Percentiles rank a stretch among this genome's conserved stretches.
Evolutionary conservation across 2,797 vertebrate species (phyloP).

Genomic region (Chelon auratus): DNA sequence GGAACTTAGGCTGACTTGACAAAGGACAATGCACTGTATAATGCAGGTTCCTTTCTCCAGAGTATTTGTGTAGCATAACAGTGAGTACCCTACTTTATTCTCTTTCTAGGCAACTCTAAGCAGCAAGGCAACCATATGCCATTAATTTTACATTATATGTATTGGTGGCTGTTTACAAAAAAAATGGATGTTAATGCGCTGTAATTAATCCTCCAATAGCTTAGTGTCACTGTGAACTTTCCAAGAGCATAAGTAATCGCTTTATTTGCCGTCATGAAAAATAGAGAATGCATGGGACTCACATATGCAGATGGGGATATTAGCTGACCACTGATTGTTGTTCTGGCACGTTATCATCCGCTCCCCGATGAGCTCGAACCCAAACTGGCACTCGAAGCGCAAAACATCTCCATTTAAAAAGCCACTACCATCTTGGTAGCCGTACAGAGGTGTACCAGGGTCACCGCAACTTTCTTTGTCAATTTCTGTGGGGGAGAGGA

Average conservation of each 20-base stretch:
- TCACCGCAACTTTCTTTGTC: slow-evolving; percentile 99
- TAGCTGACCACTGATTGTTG: slow-evolving; percentile 99
- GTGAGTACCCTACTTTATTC: neutral
- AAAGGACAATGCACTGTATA: slow-evolving; percentile 7
- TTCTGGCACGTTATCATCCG: slow-evolving; percentile 98
- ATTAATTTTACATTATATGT: slow-evolving; percentile 40
- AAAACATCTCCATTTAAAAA: slow-evolving; percentile 96
- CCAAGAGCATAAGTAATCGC: slow-evolving; percentile 55
- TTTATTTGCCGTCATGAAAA: slow-evolving; percentile 50
- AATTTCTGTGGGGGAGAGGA: slow-evolving; percentile 87
- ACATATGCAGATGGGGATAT: slow-evolving; percentile 99
- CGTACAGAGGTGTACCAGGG: slow-evolving; percentile 96
- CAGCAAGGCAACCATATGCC: slow-evolving; percentile 23
- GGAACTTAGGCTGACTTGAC: slow-evolving; percentile 3
- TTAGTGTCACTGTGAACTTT: slow-evolving; percentile 68
- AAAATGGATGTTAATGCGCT: slow-evolving; percentile 10
- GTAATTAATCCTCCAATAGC: slow-evolving; percentile 60
- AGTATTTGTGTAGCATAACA: slow-evolving; percentile 2
- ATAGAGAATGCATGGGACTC: slow-evolving; percentile 78
- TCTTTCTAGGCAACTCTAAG: slow-evolving; percentile 15
- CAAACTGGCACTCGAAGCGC: slow-evolving; percentile 98
- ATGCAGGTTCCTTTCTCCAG: slow-evolving; percentile 12
- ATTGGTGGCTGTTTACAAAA: slow-evolving; percentile 43
- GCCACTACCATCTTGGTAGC: slow-evolving; percentile 94
- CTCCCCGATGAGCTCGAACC: slow-evolving; percentile 99